phyloP scores from a whole-genome alignment of 2,797 vertebrate species.

The Vultur gryphus region DNA sequence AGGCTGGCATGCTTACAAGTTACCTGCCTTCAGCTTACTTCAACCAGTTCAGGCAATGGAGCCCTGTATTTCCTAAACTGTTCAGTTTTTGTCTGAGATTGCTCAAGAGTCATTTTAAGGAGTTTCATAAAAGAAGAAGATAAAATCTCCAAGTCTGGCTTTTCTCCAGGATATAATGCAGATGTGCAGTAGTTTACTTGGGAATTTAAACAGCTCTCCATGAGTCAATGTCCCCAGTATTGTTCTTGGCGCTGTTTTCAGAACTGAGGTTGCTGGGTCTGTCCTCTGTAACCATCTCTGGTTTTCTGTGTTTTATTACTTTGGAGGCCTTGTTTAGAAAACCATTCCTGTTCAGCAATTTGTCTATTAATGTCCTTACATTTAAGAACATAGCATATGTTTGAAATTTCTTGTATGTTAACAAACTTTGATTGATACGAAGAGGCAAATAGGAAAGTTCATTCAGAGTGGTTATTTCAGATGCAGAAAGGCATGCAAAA shows the following conservation, averaged over 20 bases:
- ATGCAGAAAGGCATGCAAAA: not conserved
- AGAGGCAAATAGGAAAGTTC: not conserved
- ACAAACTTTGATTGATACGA: not conserved
- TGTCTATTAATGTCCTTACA: not conserved
- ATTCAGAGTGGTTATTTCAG: not conserved
- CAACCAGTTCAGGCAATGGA: not conserved
- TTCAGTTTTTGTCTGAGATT: not conserved
- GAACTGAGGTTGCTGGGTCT: not conserved
- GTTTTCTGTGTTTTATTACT: conserved; percentile 12
- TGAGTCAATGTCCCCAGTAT: conserved; percentile 7
- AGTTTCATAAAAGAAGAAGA: not conserved
- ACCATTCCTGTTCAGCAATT: not conserved
- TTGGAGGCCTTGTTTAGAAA: not conserved
- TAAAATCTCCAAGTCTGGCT: not conserved
- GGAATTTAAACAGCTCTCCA: conserved; percentile 5
- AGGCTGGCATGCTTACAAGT: not conserved
- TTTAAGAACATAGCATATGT: not conserved
- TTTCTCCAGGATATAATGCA: not conserved
- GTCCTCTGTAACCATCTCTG: not conserved
- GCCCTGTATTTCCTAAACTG: not conserved
- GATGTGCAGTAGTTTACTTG: conserved; percentile 12
- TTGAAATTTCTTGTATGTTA: not conserved
- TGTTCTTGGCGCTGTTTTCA: conserved; percentile 5
- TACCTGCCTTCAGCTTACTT: not conserved
- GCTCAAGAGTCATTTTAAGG: not conserved